Evolutionary conservation across 2,797 vertebrate species (phyloP), one percentile per base, ranked within the genome.

Genomic region (Danio jaintianensis): DNA sequence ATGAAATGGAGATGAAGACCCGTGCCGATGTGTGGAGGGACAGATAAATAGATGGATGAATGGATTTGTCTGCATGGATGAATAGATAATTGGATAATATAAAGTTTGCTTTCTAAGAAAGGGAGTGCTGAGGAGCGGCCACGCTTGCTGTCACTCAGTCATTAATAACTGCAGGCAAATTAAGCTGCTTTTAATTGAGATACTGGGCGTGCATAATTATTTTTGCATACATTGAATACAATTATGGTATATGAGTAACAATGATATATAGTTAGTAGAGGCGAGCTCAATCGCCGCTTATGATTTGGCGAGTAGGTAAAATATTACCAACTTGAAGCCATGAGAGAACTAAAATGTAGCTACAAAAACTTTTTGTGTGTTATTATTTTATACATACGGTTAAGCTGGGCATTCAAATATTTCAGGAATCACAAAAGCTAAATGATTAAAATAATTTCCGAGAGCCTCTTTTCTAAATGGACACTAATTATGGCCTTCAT

Each of bases 121-220:
- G 16, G 1, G 47, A 16, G 15, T 15, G 53, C 38, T 42, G 18
- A 66, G 61, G 76, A 47, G 20, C 16, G 55, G 48, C 79, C 36
- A 67, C 20, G 56, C 68, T 70, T 68, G 53, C 63, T 72, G 58
- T 75, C 75, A 76, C 50, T 79, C 42, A 73, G 53, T 78, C 78
- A 81, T 87, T 87, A 85, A 79, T 79, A 82, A 84, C 66, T 63
- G 55, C 40, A 73, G 15, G 48, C 71, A 59, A 81, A 81, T 87
- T 73, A 83, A 84, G 75, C 68, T 42, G 13, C 62, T 67, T 52
- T 81, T 74, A 72, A 80, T 80, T 78, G 52, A 72, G 78, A 72
- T 47, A 50, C 50, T 72, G 59, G 50, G 45, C 50, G 22, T 64
- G 50, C 66, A 55, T 71, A 40, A 69, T 76, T 42, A 67, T 50